These are phyloP conservation scores for Dicrurus megarhynchus DNA, from an alignment of 2,113 vertebrate species.

Conservation along the genomic window DNA sequence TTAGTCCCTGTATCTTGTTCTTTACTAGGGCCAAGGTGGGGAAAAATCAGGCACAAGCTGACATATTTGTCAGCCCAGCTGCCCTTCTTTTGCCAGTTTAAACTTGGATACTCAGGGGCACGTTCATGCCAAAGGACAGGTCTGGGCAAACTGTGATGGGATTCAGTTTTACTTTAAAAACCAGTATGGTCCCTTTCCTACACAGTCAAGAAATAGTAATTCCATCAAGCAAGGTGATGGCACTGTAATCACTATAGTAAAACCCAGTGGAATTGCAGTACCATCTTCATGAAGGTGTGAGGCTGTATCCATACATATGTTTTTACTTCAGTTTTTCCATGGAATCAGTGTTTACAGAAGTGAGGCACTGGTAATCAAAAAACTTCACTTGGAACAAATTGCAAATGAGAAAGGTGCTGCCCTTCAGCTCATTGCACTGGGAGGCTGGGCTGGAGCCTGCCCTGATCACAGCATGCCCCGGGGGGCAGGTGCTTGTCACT, in stretches of 20 bases:
- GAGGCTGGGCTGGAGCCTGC: background rate
- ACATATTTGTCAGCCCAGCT: background rate
- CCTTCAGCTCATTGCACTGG: background rate
- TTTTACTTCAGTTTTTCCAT: background rate
- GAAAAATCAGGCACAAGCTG: background rate
- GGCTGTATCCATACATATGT: background rate
- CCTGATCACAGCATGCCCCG: fast-evolving
- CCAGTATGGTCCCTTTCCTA: background rate
- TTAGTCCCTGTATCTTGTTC: background rate
- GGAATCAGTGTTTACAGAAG: background rate
- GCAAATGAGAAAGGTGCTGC: background rate
- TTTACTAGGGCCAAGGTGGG: background rate
- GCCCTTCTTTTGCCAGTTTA: background rate
- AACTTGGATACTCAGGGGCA: background rate
- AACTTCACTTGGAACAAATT: background rate
- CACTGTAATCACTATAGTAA: background rate
- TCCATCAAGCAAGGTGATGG: background rate
- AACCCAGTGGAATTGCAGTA: background rate
- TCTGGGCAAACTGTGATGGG: background rate
- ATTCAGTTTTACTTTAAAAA: background rate
- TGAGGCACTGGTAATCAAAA: background rate
- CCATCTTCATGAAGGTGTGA: background rate
- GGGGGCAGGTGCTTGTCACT: fast-evolving
- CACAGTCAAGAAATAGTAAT: background rate
- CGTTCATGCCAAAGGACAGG: background rate